Evolutionary conservation across 2,113 vertebrate genomes (phyloP), one percentile per base, ranked within the genome.

Genomic region (Anarrhichthys ocellatus): DNA sequence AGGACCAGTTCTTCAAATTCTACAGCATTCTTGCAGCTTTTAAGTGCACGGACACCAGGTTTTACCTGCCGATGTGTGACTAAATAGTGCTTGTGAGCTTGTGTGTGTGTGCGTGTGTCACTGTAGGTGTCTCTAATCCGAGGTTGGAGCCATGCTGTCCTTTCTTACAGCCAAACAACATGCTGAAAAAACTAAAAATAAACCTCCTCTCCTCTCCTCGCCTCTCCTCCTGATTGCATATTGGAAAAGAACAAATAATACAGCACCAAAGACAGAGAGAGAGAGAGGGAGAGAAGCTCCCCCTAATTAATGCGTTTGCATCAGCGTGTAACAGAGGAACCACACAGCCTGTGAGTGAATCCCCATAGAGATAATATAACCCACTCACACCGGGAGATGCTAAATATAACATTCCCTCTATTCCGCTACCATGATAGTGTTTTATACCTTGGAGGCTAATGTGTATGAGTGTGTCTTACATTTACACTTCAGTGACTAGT

Each of bases 71-170:
- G 22, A 34, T 83, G 48, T 90, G 82, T 88, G 78, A 83, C 78
- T 76, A 79, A 73, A 69, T 69, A 64, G 42, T 62, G 27, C 29
- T 42, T 63, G 73, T 77, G 61, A 72, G 76, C 29, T 32, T 83
- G 74, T 80, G 78, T 46, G 54, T 54, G 38, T 76, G 22, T 76
- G n/a, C 46, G 63, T 76, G 83, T 73, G 81, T 78, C 86, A 63
- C 92, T 87, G 87, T 91, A 80, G 93, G 89, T 86, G 89, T 89
- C 86, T 87, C 76, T 93, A 92, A 94, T 92, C 90, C 86, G 70
- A 73, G 63, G 54, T 88, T 86, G 87, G 77, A 79, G 36, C 58
- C 88, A 79, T 86, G 81, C 91, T 90, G 91, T 84, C 76, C 81
- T 48, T 84, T 40, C 59, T 78, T 56, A 73, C 24, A 83, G 90